Evolutionary conservation across 2,113 vertebrate genomes (phyloP).

Genomic region (Lampris megalopsis): DNA sequence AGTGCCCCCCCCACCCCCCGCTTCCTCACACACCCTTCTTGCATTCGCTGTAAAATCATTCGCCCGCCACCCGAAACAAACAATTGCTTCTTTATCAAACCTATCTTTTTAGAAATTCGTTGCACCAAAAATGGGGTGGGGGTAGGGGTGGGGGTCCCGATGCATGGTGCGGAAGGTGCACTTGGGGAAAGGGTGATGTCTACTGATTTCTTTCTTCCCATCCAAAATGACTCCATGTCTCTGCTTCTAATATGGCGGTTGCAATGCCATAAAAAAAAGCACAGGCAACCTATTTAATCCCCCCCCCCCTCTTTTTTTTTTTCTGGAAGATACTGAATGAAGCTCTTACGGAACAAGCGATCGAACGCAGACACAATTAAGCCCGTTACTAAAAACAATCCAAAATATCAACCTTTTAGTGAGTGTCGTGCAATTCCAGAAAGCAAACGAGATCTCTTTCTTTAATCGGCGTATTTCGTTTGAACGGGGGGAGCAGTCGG

Average conservation of each 20-base stretch:
- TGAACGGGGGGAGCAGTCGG: not conserved
- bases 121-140: slow-evolving; percentile 17
- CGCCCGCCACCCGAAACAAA: slow-evolving; percentile 41
- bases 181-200: slow-evolving; percentile 62
- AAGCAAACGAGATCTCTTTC: slow-evolving; percentile 1
- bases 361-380: slow-evolving; percentile 5
- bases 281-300: slow-evolving; percentile 64
- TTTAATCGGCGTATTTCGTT: slow-evolving; percentile 14
- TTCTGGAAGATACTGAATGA: slow-evolving; percentile 22
- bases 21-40: slow-evolving; percentile 74
- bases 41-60: slow-evolving; percentile 70
- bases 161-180: slow-evolving; percentile 46
- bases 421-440: not conserved
- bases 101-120: slow-evolving; percentile 38
- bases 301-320: slow-evolving; percentile 16
- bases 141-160: not conserved
- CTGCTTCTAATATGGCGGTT: slow-evolving; percentile 84
- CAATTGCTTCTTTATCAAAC: slow-evolving; percentile 33
- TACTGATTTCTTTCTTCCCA: slow-evolving; percentile 55
- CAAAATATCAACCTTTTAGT: not conserved
- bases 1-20: slow-evolving; percentile 36
- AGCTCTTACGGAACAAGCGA: slow-evolving; percentile 21
- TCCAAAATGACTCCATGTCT: slow-evolving; percentile 80
- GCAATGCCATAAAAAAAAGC: slow-evolving; percentile 71
- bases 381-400: slow-evolving; percentile 5